Evolutionary conservation across 2,888 invertebrate species (phyloP).

Genomic region (Synanthedon tipuliformis): DNA sequence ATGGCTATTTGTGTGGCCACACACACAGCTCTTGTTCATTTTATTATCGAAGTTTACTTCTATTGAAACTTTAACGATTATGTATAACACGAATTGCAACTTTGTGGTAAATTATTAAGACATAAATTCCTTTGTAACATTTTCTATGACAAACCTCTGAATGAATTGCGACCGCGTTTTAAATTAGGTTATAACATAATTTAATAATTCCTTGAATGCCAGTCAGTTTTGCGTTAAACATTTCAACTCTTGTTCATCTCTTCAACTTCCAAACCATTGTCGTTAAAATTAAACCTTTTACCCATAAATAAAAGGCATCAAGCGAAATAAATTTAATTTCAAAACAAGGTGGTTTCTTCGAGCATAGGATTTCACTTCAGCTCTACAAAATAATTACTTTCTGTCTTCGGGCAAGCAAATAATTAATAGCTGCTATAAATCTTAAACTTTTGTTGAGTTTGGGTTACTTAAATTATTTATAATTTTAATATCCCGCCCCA

Average conservation of each 20-base stretch:
- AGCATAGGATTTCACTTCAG: constrained; percentile 42
- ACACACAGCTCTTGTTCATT: too few species aligned
- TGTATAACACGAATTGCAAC: too few species aligned
- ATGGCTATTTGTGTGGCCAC: too few species aligned
- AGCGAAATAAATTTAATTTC: constrained; percentile 24
- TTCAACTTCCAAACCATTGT: constrained; percentile 12
- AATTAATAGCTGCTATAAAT: constrained; percentile 51
- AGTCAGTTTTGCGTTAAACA: background rate
- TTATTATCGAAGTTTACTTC: too few species aligned
- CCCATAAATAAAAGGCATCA: constrained; percentile 19
- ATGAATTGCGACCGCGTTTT: background rate
- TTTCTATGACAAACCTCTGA: too few species aligned
- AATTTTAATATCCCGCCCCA: constrained; percentile 25
- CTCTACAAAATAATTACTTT: constrained; percentile 45
- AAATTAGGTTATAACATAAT: background rate
- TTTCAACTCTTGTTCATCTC: background rate
- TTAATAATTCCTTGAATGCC: background rate
- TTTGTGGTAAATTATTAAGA: too few species aligned
- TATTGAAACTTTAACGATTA: too few species aligned
- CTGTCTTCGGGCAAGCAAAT: constrained; percentile 43
- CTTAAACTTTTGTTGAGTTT: constrained; percentile 43
- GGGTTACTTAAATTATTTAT: constrained; percentile 37
- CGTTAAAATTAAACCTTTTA: constrained; percentile 17
- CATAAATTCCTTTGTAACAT: too few species aligned
- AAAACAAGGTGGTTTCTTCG: constrained; percentile 24